A percentile compares a stretch with the other conserved stretches of the same genome.
Conservation (phyloP, 2,888 invertebrate genomes). For the Drosophila borealis region DNA sequence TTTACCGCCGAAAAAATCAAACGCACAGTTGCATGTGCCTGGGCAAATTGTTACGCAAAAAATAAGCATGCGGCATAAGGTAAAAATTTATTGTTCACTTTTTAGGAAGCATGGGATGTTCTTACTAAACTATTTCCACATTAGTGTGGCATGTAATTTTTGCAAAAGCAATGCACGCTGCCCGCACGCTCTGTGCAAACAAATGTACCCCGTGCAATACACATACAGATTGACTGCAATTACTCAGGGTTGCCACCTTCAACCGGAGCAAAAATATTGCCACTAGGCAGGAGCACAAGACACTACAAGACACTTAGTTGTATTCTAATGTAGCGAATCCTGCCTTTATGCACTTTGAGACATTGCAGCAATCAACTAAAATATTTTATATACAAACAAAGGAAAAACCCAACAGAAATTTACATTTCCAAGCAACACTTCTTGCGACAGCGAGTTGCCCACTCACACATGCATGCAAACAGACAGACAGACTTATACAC, state of each 20-base stretch:
- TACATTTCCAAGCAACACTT: slow-evolving; percentile 51
- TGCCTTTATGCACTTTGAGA: background rate
- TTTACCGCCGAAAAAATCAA: slow-evolving; percentile 80
- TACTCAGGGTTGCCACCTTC: slow-evolving; percentile 74
- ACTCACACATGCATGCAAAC: slow-evolving; percentile 39
- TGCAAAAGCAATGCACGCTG: slow-evolving; percentile 68
- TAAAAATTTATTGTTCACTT: slow-evolving; percentile 37
- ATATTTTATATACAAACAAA: slow-evolving; percentile 4
- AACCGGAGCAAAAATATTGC: slow-evolving; percentile 24
- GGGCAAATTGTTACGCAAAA: slow-evolving; percentile 71
- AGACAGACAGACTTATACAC: slow-evolving; percentile 64
- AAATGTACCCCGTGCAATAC: slow-evolving; percentile 72
- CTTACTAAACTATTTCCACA: slow-evolving; percentile 36
- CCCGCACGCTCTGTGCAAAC: slow-evolving; percentile 73
- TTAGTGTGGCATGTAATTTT: slow-evolving; percentile 49
- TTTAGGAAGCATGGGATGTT: slow-evolving; percentile 19
- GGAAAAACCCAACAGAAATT: slow-evolving; percentile 16
- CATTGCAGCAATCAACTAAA: background rate
- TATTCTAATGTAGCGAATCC: background rate
- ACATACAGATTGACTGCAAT: slow-evolving; percentile 80
- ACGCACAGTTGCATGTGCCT: slow-evolving; percentile 80
- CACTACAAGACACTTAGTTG: background rate
- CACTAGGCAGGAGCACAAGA: background rate
- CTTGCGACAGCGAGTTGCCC: slow-evolving; percentile 46
- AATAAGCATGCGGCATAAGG: slow-evolving; percentile 34